Percentiles rank a stretch among this genome's conserved stretches.
Evolutionary conservation across 1,140 invertebrate species (phyloP).

Genomic region (Lasioglossum albipes): DNA sequence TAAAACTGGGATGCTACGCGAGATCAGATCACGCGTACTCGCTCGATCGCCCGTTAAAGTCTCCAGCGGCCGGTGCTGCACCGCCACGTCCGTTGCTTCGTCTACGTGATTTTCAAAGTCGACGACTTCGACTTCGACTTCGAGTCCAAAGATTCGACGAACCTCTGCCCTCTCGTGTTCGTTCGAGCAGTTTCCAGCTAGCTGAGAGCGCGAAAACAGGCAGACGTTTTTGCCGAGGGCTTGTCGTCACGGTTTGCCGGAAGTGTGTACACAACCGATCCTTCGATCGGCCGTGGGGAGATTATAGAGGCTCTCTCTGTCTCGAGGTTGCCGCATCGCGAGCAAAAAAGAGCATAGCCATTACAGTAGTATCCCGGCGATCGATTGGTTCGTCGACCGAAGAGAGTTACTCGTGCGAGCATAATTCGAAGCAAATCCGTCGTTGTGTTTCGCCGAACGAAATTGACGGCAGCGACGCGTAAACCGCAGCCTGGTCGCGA

Average conservation of each 20-base stretch:
- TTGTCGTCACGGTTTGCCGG: neutral
- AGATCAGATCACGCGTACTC: constrained; percentile 41
- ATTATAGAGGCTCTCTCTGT: neutral
- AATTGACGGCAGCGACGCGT: constrained; percentile 20
- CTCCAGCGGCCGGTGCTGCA: constrained; percentile 56
- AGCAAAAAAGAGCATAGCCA: neutral
- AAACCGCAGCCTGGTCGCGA: constrained; percentile 1
- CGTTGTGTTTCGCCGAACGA: constrained; percentile 17
- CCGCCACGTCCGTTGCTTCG: constrained; percentile 58
- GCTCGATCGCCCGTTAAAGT: constrained; percentile 72
- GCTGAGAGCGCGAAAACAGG: no score
- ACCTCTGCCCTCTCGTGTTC: neutral
- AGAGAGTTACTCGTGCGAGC: constrained; percentile 26
- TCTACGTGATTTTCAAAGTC: constrained; percentile 70
- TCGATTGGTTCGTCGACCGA: constrained; percentile 32
- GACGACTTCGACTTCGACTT: constrained; percentile 57
- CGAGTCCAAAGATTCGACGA: constrained; percentile 58
- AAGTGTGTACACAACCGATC: neutral
- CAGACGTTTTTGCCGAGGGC: neutral
- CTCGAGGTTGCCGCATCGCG: neutral
- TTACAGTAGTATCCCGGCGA: neutral
- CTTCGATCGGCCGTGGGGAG: neutral
- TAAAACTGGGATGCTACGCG: neutral
- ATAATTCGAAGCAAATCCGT: constrained; percentile 25
- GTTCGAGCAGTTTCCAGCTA: no score